Base-by-base conservation (phyloP, 2,888 invertebrate species). In the Eremobia ochroleuca region DNA sequence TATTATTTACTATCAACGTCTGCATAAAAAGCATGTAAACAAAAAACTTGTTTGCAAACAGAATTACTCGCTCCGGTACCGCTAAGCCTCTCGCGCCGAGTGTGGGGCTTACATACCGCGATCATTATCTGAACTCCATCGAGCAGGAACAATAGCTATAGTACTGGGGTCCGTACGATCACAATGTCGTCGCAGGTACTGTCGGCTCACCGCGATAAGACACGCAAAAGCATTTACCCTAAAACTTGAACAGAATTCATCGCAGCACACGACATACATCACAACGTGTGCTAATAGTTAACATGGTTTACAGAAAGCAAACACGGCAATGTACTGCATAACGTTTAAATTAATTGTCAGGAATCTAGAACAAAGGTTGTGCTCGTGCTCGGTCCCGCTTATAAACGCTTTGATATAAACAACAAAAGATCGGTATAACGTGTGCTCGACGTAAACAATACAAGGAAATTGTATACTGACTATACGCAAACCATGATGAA, bases 141-240 rank as follows among this genome's bases (percentile, higher is more conserved):
- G 92, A 93, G 91, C 90, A 91, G 93, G 93, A 94, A 95, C 95
- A 95, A 96, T 94, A 87, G 93, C 90, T 92, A 91, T 89, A 89
- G 89, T 86, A 81, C 86, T 87, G 92, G 87, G 91, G 90, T 91
- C 89, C 85, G 82, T 89, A 88, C 92, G 94, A 93, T 92, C 93
- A 93, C 91, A 93, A 93, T 93, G 91, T 92, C 90, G 92, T 87
- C 82, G 90, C 90, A 90, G 88, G 90, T 91, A 91, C 87, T 90
- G 90, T 90, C 83, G 87, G 83, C 88, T 91, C 88, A 87, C 84
- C 73, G 88, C 93, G 95, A 95, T 95, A 95, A 95, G 90, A 91
- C 93, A 94, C 92, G 93, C 90, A 91, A 90, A 91, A 89, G 82
- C 90, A 87, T 89, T 81, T 85, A 91, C 85, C 76, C 37, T 75